phyloP scores from a whole-genome alignment of 1,140 invertebrate genomes.

The Pantala flavescens region DNA sequence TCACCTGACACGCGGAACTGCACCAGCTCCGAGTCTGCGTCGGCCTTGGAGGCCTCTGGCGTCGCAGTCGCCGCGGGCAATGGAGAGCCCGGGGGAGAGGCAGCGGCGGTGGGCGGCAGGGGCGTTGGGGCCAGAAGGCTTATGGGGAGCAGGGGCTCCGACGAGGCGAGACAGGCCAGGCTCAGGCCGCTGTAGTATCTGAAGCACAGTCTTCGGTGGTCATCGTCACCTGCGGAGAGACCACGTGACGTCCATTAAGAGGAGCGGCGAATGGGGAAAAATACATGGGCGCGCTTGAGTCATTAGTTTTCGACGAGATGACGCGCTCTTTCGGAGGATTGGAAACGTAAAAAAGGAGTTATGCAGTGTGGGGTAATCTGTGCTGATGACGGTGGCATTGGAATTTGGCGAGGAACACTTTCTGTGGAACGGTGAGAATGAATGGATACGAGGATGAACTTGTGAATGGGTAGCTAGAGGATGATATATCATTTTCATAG shows the following conservation, averaged over 20 bases:
- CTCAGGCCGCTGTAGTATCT: conserved; percentile 39
- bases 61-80: neutral
- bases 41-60: neutral
- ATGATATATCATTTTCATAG: too few species aligned
- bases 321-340: neutral
- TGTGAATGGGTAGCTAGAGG: too few species aligned
- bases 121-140: conserved; percentile 14
- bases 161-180: conserved; percentile 37
- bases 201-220: conserved; percentile 35
- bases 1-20: conserved; percentile 1
- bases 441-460: too few species aligned
- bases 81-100: conserved; percentile 34
- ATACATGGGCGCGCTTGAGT: neutral
- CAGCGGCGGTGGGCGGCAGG: conserved; percentile 39
- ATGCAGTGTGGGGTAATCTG: too few species aligned
- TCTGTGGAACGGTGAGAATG: too few species aligned
- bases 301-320: neutral
- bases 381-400: too few species aligned
- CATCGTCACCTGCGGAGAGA: neutral
- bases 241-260: neutral
- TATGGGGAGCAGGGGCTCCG: conserved; percentile 30
- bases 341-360: neutral
- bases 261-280: neutral
- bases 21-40: neutral
- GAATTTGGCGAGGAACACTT: too few species aligned